Conservation (phyloP, 2,113 vertebrate species). For the Nettapus auritus region DNA sequence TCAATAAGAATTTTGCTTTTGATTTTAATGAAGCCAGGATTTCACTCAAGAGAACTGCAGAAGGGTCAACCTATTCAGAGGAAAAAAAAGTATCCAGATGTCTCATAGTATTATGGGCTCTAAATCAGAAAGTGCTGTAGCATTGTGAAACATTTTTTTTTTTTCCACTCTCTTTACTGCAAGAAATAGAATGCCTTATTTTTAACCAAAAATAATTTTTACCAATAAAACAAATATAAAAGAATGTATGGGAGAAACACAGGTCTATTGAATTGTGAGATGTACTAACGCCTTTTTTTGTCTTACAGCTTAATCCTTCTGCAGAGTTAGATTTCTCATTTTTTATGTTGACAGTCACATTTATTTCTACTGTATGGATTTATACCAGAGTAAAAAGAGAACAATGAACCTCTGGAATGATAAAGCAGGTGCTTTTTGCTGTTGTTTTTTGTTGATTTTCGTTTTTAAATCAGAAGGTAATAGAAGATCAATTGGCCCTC, state of each 20-base stretch:
- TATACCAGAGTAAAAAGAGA: not conserved
- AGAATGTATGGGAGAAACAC: not conserved
- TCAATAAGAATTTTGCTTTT: conserved; percentile 38
- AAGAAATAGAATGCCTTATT: not conserved
- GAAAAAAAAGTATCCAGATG: conserved; percentile 31
- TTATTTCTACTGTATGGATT: not conserved
- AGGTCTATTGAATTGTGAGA: not conserved
- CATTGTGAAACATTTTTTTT: not conserved
- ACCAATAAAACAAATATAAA: not conserved
- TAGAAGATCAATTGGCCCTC: not conserved
- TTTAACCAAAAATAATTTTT: not conserved
- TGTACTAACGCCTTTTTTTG: not conserved
- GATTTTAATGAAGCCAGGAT: conserved; percentile 54
- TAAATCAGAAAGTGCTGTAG: not conserved
- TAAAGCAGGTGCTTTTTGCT: not conserved
- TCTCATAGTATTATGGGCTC: not conserved
- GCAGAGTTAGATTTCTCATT: not conserved
- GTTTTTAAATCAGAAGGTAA: not conserved
- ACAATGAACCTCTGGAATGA: not conserved
- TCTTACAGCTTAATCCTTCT: not conserved
- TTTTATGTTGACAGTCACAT: not conserved
- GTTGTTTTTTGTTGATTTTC: fast-evolving
- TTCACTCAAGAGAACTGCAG: conserved; percentile 45
- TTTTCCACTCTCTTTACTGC: not conserved
- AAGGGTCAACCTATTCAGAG: conserved; percentile 29